Conservation (phyloP, 2,797 vertebrate species). For the Rhinella marina region DNA sequence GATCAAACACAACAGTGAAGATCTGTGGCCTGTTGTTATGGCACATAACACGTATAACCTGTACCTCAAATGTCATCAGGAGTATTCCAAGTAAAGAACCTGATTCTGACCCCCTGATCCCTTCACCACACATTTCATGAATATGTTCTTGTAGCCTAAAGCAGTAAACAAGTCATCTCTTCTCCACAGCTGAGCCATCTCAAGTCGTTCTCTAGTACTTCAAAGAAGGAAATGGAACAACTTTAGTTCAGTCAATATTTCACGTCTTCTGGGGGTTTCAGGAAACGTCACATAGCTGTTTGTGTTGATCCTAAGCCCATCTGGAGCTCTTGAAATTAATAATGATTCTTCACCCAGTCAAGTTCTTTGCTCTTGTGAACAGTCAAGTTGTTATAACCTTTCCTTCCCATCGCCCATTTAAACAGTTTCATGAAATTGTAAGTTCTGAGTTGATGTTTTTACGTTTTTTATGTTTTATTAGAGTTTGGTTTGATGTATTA, state of each 20-base stretch:
- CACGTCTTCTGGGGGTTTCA: neutral
- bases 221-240: neutral
- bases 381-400: neutral
- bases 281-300: neutral
- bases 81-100: neutral
- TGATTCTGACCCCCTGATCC: neutral
- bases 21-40: neutral
- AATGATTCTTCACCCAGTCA: neutral
- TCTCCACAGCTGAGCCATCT: neutral
- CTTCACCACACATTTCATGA: neutral
- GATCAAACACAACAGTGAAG: neutral
- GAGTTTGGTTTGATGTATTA: neutral
- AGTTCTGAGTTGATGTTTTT: neutral
- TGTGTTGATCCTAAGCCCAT: neutral
- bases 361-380: neutral
- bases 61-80: neutral
- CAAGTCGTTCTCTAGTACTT: neutral
- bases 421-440: neutral
- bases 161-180: neutral
- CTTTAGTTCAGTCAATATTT: neutral
- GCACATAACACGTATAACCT: neutral
- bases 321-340: constrained; percentile 4
- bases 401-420: neutral
- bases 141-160: neutral
- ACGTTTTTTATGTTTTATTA: neutral